A percentile compares a stretch with the other conserved stretches of the same genome.
Evolutionary conservation across 2,888 invertebrate species (phyloP).

Genomic region (Nymphalis urticae): DNA sequence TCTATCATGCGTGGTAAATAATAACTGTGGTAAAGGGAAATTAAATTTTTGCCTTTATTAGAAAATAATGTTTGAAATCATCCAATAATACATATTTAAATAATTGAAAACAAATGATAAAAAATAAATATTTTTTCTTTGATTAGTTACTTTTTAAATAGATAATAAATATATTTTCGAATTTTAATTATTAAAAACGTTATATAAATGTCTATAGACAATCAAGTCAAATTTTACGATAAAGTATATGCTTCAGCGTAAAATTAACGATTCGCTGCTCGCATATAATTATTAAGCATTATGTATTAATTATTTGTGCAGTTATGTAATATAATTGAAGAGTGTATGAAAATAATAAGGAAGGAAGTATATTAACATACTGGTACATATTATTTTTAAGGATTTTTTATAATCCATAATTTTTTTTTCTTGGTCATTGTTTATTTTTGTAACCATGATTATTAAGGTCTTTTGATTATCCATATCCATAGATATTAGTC

Average conservation of each 20-base stretch:
- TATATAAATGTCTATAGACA: no score
- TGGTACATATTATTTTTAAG: no score
- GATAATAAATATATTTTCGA: no score
- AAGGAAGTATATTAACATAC: constrained; percentile 3
- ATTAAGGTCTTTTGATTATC: no score
- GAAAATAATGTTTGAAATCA: neutral
- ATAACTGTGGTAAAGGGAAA: constrained; percentile 22
- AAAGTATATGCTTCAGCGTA: neutral
- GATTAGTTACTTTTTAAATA: no score
- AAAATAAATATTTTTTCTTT: neutral
- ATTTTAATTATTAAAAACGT: no score
- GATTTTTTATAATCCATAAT: neutral
- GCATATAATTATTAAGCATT: constrained; percentile 8
- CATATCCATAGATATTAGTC: no score
- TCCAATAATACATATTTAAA: no score
- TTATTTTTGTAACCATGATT: no score
- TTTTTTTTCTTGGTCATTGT: no score
- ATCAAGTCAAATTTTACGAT: neutral
- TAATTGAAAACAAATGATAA: neutral
- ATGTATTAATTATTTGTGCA: constrained; percentile 1
- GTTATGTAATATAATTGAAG: constrained; percentile 1
- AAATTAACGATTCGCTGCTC: constrained; percentile 3
- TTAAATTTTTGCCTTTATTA: neutral
- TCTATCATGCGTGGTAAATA: constrained; percentile 36
- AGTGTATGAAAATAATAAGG: constrained; percentile 1